phyloP scores from a whole-genome alignment of 1,140 invertebrate species.

The Oppia nitens region DNA sequence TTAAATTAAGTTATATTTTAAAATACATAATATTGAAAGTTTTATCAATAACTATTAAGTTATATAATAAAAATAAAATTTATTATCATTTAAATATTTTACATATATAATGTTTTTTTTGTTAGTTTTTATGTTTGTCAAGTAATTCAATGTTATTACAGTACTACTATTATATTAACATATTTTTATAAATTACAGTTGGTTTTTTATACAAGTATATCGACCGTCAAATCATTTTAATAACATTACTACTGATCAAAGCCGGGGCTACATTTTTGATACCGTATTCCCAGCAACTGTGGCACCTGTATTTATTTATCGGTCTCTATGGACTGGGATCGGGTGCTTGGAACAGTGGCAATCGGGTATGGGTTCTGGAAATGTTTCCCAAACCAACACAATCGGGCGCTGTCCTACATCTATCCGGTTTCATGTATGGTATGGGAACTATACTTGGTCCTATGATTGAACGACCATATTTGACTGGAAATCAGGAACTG shows the following conservation, averaged over 20 bases:
- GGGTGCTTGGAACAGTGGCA: background rate
- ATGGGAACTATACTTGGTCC: conserved; percentile 7
- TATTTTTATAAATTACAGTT: background rate
- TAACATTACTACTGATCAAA: background rate
- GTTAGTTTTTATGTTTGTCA: too few relatives aligned
- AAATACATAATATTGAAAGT: too few relatives aligned
- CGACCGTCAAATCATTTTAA: background rate
- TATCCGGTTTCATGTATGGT: conserved; percentile 2
- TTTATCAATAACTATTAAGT: too few relatives aligned
- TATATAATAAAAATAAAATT: background rate
- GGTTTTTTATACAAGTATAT: background rate
- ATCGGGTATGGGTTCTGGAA: conserved; percentile 4
- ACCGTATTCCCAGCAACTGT: background rate
- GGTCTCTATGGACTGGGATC: background rate
- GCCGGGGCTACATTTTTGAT: background rate
- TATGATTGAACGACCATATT: background rate
- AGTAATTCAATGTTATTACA: too few relatives aligned
- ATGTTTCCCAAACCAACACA: background rate
- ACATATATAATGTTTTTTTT: background rate
- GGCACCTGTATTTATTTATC: background rate
- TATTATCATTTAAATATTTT: background rate
- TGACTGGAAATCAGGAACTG: background rate
- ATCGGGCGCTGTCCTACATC: background rate
- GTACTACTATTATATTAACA: too few relatives aligned
- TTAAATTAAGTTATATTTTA: too few relatives aligned